These are phyloP conservation scores for Laterallus jamaicensis DNA, from an alignment of 2,113 vertebrate species.

Conservation along the genomic window DNA sequence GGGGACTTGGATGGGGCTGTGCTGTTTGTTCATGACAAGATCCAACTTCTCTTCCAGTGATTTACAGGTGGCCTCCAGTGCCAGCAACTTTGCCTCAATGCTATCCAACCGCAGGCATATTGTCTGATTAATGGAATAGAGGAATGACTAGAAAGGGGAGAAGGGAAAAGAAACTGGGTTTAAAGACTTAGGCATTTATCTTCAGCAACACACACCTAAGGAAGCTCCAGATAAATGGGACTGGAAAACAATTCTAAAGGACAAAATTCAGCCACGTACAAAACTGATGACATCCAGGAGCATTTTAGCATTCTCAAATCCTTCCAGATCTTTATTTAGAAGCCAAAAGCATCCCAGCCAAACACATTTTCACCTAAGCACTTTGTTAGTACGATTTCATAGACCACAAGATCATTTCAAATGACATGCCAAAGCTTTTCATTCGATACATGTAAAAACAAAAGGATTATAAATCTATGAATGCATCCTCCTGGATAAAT, in stretches of 20 bases:
- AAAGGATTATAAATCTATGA: slow-evolving; percentile 25
- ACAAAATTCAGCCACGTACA: background rate
- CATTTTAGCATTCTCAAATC: background rate
- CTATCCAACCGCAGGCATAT: slow-evolving; percentile 93
- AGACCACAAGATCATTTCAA: background rate
- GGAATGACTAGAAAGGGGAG: slow-evolving; percentile 80
- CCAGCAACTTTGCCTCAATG: slow-evolving; percentile 93
- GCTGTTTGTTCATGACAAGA: slow-evolving; percentile 88
- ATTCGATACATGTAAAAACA: slow-evolving; percentile 11
- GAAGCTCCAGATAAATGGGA: background rate
- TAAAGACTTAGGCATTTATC: background rate
- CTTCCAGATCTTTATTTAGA: background rate
- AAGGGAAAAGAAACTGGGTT: background rate
- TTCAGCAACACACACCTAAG: background rate
- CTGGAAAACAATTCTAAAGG: background rate
- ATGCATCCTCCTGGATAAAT: slow-evolving; percentile 25
- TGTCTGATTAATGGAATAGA: slow-evolving; percentile 91
- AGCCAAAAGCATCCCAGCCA: background rate
- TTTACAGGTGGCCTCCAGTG: slow-evolving; percentile 91
- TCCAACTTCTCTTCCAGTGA: slow-evolving; percentile 93
- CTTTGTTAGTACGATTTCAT: slow-evolving; percentile 44
- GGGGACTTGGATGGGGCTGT: slow-evolving; percentile 93
- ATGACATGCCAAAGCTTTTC: slow-evolving; percentile 14
- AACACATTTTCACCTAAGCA: slow-evolving; percentile 49
- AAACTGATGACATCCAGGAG: background rate